Conservation (phyloP, 2,888 invertebrate species). For the Ornithoptera priamus region DNA sequence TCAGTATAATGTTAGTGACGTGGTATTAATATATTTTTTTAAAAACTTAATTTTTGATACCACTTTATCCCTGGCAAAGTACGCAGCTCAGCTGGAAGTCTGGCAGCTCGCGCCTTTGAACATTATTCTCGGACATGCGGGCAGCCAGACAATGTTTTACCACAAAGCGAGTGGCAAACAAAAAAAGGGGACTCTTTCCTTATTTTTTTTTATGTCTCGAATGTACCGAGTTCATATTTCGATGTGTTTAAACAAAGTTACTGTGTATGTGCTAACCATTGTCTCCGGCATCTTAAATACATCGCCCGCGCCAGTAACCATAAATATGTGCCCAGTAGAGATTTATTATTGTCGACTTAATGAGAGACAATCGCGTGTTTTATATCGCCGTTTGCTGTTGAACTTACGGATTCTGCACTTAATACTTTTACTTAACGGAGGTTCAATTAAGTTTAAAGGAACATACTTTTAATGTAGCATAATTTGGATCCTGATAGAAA, state of each 20-base stretch:
- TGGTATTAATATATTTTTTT: not conserved
- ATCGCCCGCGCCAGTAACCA: slow-evolving; percentile 2
- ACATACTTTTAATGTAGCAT: too few species aligned
- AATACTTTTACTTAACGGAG: too few species aligned
- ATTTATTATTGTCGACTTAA: slow-evolving; percentile 26
- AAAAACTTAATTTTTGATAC: not conserved
- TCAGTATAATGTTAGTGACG: not conserved
- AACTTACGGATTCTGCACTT: not conserved
- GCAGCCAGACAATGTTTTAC: slow-evolving; percentile 21
- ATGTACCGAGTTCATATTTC: slow-evolving; percentile 2
- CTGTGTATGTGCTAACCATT: slow-evolving; percentile 6
- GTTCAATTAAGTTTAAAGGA: too few species aligned
- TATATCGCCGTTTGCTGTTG: slow-evolving; percentile 7
- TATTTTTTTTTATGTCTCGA: not conserved
- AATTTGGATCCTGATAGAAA: too few species aligned
- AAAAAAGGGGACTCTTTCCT: slow-evolving; percentile 7
- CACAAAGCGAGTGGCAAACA: slow-evolving; percentile 25
- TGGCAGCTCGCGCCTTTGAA: slow-evolving; percentile 4
- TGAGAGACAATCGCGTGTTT: slow-evolving; percentile 22
- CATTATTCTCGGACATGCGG: slow-evolving; percentile 27
- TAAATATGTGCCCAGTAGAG: slow-evolving; percentile 20
- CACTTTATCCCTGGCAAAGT: not conserved
- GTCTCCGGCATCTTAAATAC: slow-evolving; percentile 22
- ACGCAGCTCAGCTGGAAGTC: not conserved
- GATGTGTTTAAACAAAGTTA: not conserved